Evolutionary conservation across 2,797 vertebrate genomes (phyloP), one percentile per base, ranked within the genome.

Genomic region (Caiman crocodilus): DNA sequence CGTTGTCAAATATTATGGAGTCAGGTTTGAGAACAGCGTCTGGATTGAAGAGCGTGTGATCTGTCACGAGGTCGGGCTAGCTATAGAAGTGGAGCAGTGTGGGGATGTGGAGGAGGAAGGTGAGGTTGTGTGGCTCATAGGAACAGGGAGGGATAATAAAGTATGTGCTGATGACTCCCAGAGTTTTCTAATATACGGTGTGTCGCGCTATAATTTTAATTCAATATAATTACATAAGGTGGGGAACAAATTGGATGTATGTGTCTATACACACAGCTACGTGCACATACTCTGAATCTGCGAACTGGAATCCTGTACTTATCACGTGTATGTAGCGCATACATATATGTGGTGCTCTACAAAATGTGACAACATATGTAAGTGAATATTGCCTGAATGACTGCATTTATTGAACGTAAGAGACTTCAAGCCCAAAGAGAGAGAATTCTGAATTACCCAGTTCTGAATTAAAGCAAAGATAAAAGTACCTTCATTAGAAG

Each of bases 61-160:
- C 35, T 77, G 30, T 1, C 60, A 58, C 14, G 65, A 73, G 17
- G 42, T 50, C 55, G 60, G 55, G 10, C 3, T 42, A 74, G 71
- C 59, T 55, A 88, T 87, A 63, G 0, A 32, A 26, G 56, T 50
- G 17, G 83, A 87, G 42, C 10, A 80, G 3, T 15, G 21, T 61
- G 82, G 35, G 7, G 4, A 23, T 94, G 65, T 79, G 59, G 7
- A 84, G 63, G 13, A 26, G 56, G 5, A 42, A 84, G 6, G 30
- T 79, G 60, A 64, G 20, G 61, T 17, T 57, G 8, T 8, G 4
- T 1, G 7, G 35, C 18, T 91, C 58, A 26, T 3, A 15, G 60
- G 58, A 90, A 85, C 26, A 88, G 60, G 35, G 50, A 92, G 58
- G 42, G 30, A 65, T 76, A 50, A 80, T 61, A 80, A 86, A 88